Percentiles rank a stretch among this genome's conserved stretches.
Conservation (phyloP, 92 coral and sea anemone species). For the Plumapathes pennacea region DNA sequence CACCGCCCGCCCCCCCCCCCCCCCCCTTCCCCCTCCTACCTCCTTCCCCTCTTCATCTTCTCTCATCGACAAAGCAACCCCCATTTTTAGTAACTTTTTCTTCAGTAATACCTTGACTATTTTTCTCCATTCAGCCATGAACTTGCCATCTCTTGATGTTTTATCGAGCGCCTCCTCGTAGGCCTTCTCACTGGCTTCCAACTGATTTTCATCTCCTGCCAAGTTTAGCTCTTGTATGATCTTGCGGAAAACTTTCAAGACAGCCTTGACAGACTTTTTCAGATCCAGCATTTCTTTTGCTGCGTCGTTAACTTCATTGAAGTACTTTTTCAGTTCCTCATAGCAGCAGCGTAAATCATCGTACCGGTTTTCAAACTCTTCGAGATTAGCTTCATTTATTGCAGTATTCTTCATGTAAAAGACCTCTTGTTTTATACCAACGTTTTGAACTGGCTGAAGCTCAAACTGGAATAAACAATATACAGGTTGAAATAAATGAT, state of each 20-base stretch:
- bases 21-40: no score
- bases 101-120: background rate
- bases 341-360: conserved; percentile 12
- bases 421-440: background rate
- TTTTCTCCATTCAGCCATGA: conserved; percentile 1
- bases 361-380: conserved; percentile 14
- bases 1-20: no score
- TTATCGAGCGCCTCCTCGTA: conserved; percentile 6
- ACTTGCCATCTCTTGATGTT: conserved; percentile 6
- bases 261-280: background rate
- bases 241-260: conserved; percentile 1
- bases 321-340: background rate
- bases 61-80: no score
- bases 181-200: conserved; percentile 2
- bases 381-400: background rate
- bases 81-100: no score
- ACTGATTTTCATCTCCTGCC: background rate
- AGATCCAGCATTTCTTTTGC: conserved; percentile 2
- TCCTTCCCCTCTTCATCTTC: no score
- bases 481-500: no score
- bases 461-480: conserved; percentile 11
- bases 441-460: conserved; percentile 12
- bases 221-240: conserved; percentile 3
- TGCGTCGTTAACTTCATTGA: background rate
- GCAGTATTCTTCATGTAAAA: background rate